These are phyloP conservation scores for Pediacus dermestoides DNA, from an alignment of 2,888 invertebrate genomes.

Conservation along the genomic window DNA sequence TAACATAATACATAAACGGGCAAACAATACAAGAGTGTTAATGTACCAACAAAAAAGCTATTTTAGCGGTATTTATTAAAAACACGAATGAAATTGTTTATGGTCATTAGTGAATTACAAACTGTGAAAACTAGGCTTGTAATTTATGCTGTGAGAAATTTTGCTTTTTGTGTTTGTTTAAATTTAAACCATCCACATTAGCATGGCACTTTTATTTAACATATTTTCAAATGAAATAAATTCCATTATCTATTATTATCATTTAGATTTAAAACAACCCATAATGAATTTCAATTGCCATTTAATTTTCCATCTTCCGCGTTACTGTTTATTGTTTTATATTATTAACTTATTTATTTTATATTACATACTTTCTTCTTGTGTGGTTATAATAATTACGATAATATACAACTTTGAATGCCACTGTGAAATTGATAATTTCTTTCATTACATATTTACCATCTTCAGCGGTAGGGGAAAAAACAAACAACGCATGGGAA, in stretches of 20 bases:
- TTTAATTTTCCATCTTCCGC: neutral
- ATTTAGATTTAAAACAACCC: too few relatives aligned
- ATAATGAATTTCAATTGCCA: too few relatives aligned
- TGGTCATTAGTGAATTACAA: conserved; percentile 6
- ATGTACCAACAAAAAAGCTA: conserved; percentile 5
- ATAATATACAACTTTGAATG: conserved; percentile 1
- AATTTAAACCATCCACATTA: too few relatives aligned
- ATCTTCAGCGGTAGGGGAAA: too few relatives aligned
- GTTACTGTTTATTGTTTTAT: neutral
- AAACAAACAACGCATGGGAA: too few relatives aligned
- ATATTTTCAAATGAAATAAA: too few relatives aligned
- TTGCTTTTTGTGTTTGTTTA: neutral
- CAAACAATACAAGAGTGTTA: conserved; percentile 4
- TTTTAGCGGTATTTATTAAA: conserved; percentile 8
- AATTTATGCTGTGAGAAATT: conserved; percentile 4
- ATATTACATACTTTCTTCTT: neutral
- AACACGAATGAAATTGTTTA: conserved; percentile 9
- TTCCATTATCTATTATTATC: too few relatives aligned
- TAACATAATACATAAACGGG: too few relatives aligned
- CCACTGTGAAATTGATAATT: conserved; percentile 3
- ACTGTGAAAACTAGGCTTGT: conserved; percentile 5
- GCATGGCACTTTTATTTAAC: too few relatives aligned
- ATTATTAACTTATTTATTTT: neutral
- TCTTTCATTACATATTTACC: too few relatives aligned
- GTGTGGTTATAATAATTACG: conserved; percentile 3